Evolutionary conservation across 2,797 vertebrate genomes (phyloP), one percentile per base, ranked within the genome.

Genomic region (Peromyscus attwateri): DNA sequence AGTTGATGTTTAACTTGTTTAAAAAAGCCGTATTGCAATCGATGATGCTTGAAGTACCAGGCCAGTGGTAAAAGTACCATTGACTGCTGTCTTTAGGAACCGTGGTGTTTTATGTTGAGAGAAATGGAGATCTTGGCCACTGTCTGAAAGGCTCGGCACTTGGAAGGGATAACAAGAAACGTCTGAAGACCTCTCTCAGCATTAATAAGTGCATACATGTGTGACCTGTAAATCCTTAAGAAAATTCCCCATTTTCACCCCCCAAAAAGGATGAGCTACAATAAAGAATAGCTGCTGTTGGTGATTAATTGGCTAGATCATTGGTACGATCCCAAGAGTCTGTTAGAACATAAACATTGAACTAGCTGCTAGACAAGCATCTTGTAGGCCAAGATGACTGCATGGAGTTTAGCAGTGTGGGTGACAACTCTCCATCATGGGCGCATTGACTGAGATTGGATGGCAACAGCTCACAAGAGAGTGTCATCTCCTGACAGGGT

Each of bases 1-100:
- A 81, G 40, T 77, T 92, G 52, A 79, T 68, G 92, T 68, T 87
- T 17, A 84, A 85, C 52, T 88, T 90, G n/a, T 89, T 94, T 75
- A 81, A 88, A 37, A 77, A 75, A 91, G 16, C n/a, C 52, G 19
- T 29, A 7, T 31, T 62, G 70, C 0, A 40, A 25, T 79, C 43
- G 55, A 3, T 31, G 43, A 93, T 52, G 11, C 55, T 62, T 85
- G 73, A 2, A 85, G 77, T 68, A 66, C 66, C 34, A 34, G 17
- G 6, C 68, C 29, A 55, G 68, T 73, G 34, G 66, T 60, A 31
- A 75, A 90, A 77, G n/a, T 57, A 90, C 52, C 68, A 34, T 6
- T 49, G 83, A 77, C 62, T 71, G 40, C 37, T 25, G 76, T 75
- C 37, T 81, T 87, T 10, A n/a, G 25, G 66, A 29, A 62, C 57